phyloP scores from a whole-genome alignment of 53 echinoderm and acorn worm genomes.

The Stichopus horrens region DNA sequence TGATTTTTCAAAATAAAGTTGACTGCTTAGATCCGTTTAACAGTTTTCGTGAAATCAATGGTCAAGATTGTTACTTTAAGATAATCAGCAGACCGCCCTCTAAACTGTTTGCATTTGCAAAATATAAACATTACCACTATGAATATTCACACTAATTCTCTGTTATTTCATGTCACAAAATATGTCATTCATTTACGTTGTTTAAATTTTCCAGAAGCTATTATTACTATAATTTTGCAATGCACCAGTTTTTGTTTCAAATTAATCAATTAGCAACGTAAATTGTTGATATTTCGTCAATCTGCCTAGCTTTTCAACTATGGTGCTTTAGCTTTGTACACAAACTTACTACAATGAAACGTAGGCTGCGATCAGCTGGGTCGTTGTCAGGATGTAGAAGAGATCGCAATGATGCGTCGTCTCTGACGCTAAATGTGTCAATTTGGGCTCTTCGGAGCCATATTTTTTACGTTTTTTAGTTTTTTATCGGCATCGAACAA shows the following conservation, averaged over 20 bases:
- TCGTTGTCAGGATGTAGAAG: constrained; percentile 43
- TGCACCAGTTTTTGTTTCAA: not conserved
- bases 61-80: too few relatives aligned
- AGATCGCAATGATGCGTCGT: constrained; percentile 31
- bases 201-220: not conserved
- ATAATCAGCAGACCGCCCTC: not conserved
- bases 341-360: not conserved
- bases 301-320: not conserved
- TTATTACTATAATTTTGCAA: not conserved
- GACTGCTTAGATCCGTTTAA: too few relatives aligned
- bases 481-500: constrained; percentile 26
- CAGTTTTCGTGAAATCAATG: too few relatives aligned
- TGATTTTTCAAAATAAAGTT: too few relatives aligned
- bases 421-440: constrained; percentile 19
- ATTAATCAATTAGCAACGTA: not conserved
- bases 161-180: not conserved
- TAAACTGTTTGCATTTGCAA: not conserved
- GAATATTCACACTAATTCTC: not conserved
- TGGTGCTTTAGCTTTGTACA: not conserved
- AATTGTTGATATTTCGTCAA: not conserved
- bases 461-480: constrained; percentile 49
- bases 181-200: not conserved
- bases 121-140: not conserved
- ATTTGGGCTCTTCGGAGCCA: constrained; percentile 44
- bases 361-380: constrained; percentile 18